phyloP scores from a whole-genome alignment of 2,797 vertebrate genomes.

The Ctenosaura bakeri region DNA sequence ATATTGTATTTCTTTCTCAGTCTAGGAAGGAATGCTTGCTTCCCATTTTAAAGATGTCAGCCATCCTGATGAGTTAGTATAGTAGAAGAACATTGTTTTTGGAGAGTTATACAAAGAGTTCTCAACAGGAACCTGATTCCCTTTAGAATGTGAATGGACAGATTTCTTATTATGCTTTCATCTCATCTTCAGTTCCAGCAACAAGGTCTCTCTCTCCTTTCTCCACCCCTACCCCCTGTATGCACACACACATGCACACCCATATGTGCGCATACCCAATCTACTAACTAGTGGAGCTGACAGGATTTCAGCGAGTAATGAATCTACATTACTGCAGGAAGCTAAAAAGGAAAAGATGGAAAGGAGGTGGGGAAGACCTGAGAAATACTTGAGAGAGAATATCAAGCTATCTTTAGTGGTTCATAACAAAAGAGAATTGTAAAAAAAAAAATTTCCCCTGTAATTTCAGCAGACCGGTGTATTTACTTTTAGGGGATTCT shows the following conservation, averaged over 20 bases:
- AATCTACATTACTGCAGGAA: conserved; percentile 51
- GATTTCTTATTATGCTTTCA: conserved; percentile 69
- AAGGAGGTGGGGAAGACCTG: conserved; percentile 27
- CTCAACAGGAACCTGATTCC: conserved; percentile 52
- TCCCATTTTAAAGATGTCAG: conserved; percentile 51
- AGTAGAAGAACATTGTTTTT: conserved; percentile 47
- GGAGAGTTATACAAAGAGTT: conserved; percentile 60
- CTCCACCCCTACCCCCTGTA: background rate
- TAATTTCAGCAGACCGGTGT: conserved; percentile 27
- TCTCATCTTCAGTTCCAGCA: conserved; percentile 65
- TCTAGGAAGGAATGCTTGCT: conserved; percentile 27
- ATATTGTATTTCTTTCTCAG: conserved; percentile 49
- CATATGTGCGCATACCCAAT: conserved; percentile 46
- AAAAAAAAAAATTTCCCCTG: conserved; percentile 50
- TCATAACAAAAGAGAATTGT: conserved; percentile 46
- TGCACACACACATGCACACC: background rate
- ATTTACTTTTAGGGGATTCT: conserved; percentile 41
- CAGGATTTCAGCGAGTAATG: conserved; percentile 72
- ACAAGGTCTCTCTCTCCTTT: conserved; percentile 65
- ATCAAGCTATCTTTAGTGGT: conserved; percentile 46
- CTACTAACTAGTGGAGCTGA: conserved; percentile 76
- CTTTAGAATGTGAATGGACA: conserved; percentile 55
- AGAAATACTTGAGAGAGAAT: conserved; percentile 57
- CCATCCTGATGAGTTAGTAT: conserved; percentile 48
- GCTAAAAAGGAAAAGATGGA: conserved; percentile 17